These are phyloP conservation scores for Oscheius sp. DNA, from an alignment of 2,888 invertebrate genomes.

Conservation along the genomic window DNA sequence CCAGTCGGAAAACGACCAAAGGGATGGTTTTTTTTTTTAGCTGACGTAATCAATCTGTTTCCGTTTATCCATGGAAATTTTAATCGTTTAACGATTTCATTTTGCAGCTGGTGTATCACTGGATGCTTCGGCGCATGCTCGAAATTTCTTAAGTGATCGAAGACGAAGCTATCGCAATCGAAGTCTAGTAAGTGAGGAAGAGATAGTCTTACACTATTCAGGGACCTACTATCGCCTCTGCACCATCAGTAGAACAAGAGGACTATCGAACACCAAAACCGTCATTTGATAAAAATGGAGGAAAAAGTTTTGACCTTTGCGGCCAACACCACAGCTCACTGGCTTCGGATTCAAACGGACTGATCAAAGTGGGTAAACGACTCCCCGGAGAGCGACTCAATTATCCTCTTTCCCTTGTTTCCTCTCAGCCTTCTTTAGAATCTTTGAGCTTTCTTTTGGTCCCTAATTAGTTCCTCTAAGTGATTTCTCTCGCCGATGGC, in stretches of 20 bases:
- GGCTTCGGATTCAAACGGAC: conserved; percentile 64
- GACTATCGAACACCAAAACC: conserved; percentile 69
- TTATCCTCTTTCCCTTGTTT: too few species aligned
- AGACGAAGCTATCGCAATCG: conserved; percentile 49
- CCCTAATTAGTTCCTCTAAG: too few species aligned
- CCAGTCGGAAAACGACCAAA: too few species aligned
- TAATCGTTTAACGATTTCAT: background rate
- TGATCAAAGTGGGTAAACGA: conserved; percentile 61
- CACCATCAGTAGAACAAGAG: conserved; percentile 69
- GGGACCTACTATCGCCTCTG: conserved; percentile 69
- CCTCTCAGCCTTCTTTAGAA: too few species aligned
- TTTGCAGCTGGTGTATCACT: conserved; percentile 36
- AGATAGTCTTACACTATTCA: conserved; percentile 24
- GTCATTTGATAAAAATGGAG: conserved; percentile 60
- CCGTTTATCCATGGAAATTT: background rate
- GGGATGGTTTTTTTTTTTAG: background rate
- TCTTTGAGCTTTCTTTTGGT: too few species aligned
- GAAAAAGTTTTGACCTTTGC: conserved; percentile 68
- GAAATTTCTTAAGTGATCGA: conserved; percentile 46
- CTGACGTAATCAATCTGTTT: too few species aligned
- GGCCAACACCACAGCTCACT: conserved; percentile 44
- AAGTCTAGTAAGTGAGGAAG: conserved; percentile 41
- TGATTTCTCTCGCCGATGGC: too few species aligned
- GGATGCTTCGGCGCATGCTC: conserved; percentile 37
- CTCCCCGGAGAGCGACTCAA: background rate